Conservation (phyloP, 2,888 invertebrate species). For the Poecilus cupreus region DNA sequence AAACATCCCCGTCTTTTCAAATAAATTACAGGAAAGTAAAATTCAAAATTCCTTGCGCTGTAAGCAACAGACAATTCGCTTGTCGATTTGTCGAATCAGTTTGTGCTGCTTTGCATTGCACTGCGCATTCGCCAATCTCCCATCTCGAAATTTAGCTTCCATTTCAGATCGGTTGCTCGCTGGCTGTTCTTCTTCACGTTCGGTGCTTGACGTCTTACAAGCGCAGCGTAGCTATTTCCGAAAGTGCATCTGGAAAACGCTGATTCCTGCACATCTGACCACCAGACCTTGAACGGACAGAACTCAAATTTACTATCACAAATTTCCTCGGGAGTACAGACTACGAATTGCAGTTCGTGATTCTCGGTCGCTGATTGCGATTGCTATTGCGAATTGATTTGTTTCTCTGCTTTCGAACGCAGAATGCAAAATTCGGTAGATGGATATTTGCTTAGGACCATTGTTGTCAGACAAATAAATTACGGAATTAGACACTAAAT, state of each 20-base stretch:
- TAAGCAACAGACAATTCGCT: background rate
- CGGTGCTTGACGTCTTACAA: background rate
- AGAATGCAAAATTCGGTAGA: too few relatives aligned
- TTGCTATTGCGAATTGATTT: constrained; percentile 36
- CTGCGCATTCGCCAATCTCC: constrained; percentile 11
- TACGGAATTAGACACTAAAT: too few relatives aligned
- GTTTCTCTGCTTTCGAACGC: background rate
- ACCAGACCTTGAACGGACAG: constrained; percentile 35
- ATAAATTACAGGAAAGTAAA: too few relatives aligned
- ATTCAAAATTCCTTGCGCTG: background rate
- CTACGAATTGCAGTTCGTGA: background rate
- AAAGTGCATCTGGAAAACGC: constrained; percentile 46
- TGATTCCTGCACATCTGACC: constrained; percentile 52
- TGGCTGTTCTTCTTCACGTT: background rate
- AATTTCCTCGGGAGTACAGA: constrained; percentile 6
- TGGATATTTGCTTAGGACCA: too few relatives aligned
- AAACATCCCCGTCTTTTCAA: too few relatives aligned
- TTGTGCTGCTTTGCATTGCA: constrained; percentile 33
- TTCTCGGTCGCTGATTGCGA: background rate
- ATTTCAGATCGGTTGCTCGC: background rate
- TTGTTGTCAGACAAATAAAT: too few relatives aligned
- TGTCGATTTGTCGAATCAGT: constrained; percentile 1
- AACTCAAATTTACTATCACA: constrained; percentile 32
- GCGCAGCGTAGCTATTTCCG: constrained; percentile 9
- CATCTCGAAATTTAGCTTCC: constrained; percentile 1